phyloP scores from a whole-genome alignment of 2,888 invertebrate species.

The Autographa pulchrina region DNA sequence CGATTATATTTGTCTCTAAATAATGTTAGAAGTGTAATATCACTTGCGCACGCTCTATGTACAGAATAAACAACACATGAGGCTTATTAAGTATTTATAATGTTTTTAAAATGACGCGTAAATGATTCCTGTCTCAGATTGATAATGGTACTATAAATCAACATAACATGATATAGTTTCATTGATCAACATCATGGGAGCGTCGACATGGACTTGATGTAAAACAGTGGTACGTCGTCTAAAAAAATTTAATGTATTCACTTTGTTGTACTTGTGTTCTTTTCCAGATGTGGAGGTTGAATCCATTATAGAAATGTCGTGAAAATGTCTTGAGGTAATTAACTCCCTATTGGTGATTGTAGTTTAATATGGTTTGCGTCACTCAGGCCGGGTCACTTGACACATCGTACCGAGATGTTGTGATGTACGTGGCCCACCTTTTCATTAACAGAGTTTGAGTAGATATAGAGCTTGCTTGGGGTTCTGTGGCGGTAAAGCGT shows the following conservation, averaged over 20 bases:
- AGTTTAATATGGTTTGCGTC: constrained; percentile 83
- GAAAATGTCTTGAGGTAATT: constrained; percentile 89
- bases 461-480: constrained; percentile 85
- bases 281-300: constrained; percentile 89
- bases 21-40: constrained; percentile 26
- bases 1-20: constrained; percentile 12
- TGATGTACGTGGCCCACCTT: constrained; percentile 63
- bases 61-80: constrained; percentile 28
- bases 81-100: constrained; percentile 14
- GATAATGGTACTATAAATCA: constrained; percentile 53
- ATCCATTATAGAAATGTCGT: constrained; percentile 88
- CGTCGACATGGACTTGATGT: constrained; percentile 86
- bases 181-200: constrained; percentile 47
- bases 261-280: constrained; percentile 90
- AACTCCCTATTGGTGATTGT: constrained; percentile 89
- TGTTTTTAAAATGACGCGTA: constrained; percentile 22
- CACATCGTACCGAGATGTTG: constrained; percentile 51
- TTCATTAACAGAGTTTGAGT: constrained; percentile 78
- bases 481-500: constrained; percentile 73
- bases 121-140: constrained; percentile 19
- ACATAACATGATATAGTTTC: constrained; percentile 36
- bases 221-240: constrained; percentile 85
- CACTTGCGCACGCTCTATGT: constrained; percentile 27
- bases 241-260: constrained; percentile 82
- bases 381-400: constrained; percentile 71